Percentiles rank a stretch among this genome's conserved stretches.
These are phyloP conservation scores for Tetrao urogallus DNA, from an alignment of 2,113 vertebrate genomes.

Conservation along the genomic window DNA sequence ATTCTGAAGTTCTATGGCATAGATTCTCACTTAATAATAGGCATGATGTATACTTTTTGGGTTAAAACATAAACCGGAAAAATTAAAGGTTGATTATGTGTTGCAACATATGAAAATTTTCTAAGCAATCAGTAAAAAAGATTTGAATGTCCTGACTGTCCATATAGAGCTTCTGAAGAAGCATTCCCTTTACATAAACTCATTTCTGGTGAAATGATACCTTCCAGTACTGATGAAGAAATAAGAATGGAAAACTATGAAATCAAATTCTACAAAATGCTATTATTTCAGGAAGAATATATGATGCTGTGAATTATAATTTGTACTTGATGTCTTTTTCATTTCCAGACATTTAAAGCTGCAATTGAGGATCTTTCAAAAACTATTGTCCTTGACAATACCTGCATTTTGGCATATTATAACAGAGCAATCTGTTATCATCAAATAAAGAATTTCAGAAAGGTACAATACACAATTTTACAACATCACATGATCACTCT, in stretches of 20 bases:
- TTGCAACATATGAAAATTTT: background rate
- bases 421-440: conserved; percentile 82
- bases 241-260: background rate
- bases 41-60: background rate
- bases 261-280: background rate
- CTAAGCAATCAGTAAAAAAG: background rate
- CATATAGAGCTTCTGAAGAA: background rate
- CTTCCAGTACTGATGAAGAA: background rate
- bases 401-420: conserved; percentile 77
- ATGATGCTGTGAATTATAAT: background rate
- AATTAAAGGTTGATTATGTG: background rate
- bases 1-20: background rate
- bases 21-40: background rate
- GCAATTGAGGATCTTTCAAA: conserved; percentile 80
- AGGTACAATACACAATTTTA: conserved; percentile 52
- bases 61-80: background rate
- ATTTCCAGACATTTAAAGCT: conserved; percentile 73
- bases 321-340: background rate
- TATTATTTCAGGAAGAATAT: background rate
- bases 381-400: conserved; percentile 71
- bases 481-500: background rate
- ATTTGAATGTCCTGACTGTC: background rate
- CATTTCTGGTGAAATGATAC: background rate
- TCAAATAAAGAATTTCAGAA: conserved; percentile 71
- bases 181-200: background rate